Evolutionary conservation across 1,140 invertebrate genomes (phyloP), one percentile per base, ranked within the genome.

Genomic region (Magallana gigas): DNA sequence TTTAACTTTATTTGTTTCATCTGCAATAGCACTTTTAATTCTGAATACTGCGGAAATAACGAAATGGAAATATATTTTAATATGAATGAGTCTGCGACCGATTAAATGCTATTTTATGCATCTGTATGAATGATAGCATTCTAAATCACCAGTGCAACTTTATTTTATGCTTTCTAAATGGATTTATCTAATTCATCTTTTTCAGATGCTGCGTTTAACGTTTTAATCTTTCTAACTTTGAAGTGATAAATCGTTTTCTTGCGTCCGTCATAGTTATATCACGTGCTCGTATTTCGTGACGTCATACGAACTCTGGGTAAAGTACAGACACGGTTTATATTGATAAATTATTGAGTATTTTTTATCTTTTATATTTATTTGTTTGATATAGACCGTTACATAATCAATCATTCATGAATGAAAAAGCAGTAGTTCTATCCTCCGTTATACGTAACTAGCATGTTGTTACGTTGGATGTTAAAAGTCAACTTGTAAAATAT

Each of bases 101-200:
- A 12, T 76, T 76, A 76, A 23, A 76, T 64, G 23, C 23, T 76
- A 18, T 29, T 76, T 76, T 29, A 76, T 76, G 3, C 68, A 29
- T 36, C 8, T 11, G 8, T 76, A 29, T 23, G 23, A 76, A 76
- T 76, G 36, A 76, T 29, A 9, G 68, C 60, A n/a, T 76, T 76
- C 36, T 48, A 48, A 48, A 76, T 36, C 68, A 18, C 23, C 11
- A 29, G 18, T 12, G 11, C 23, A 76, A 29, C 68, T 76, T 29
- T 76, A 76, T 76, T 76, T 76, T 29, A 76, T 12, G 68, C 23
- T 18, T 29, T 23, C 68, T 12, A 76, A 76, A 36, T 76, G 68
- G 23, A 76, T 76, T 76, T 76, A 76, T 76, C 68, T 29, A 8
- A 76, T 76, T 76, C 18, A 76, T 76, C 68, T 76, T 29, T 76